phyloP scores from a whole-genome alignment of 2,888 invertebrate genomes.

The Melipona beecheii region DNA sequence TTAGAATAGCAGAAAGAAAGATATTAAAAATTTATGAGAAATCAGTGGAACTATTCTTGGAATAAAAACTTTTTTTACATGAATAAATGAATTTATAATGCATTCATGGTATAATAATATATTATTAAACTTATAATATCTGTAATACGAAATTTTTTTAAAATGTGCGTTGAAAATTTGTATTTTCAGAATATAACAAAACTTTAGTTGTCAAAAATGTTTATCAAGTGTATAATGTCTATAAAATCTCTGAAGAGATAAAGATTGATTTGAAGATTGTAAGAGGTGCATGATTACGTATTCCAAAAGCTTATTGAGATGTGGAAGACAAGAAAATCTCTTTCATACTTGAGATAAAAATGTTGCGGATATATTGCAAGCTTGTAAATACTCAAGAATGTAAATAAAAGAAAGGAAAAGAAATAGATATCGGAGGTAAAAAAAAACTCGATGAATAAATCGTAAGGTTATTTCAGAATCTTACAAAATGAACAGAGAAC shows the following conservation, averaged over 20 bases:
- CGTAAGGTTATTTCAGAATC: background rate
- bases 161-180: too few relatives aligned
- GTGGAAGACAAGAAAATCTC: background rate
- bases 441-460: background rate
- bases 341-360: background rate
- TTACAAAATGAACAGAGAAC: background rate
- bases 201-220: rapidly evolving
- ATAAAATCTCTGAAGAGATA: background rate
- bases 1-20: too few relatives aligned
- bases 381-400: background rate
- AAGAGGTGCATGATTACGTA: background rate
- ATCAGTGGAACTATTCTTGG: too few relatives aligned
- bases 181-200: background rate
- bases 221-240: too few relatives aligned
- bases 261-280: background rate
- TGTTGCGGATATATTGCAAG: background rate
- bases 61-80: too few relatives aligned
- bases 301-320: background rate
- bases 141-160: too few relatives aligned
- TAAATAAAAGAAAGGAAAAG: background rate
- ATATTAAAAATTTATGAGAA: too few relatives aligned
- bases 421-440: background rate
- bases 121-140: too few relatives aligned
- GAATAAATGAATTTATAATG: too few relatives aligned
- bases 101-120: too few relatives aligned